Percentiles rank a stretch among this genome's conserved stretches.
These are phyloP conservation scores for Pecten maximus DNA, from an alignment of 2,888 invertebrate genomes.

Conservation along the genomic window DNA sequence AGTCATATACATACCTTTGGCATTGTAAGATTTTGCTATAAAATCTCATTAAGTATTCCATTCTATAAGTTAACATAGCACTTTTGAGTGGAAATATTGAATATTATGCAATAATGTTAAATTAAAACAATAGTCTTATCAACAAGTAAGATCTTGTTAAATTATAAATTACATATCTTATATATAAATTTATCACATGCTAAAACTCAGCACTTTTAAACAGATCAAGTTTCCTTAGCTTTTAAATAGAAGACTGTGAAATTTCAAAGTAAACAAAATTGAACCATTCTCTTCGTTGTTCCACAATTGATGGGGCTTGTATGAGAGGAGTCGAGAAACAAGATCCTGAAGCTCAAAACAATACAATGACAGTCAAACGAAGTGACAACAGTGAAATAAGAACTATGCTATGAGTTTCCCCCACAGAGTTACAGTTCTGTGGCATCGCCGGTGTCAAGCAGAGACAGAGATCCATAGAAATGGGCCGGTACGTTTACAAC, in stretches of 20 bases:
- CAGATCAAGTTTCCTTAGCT: background rate
- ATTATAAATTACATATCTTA: conserved; percentile 13
- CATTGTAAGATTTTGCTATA: background rate
- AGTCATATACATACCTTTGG: background rate
- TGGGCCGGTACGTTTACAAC: conserved; percentile 63
- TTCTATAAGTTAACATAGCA: conserved; percentile 16
- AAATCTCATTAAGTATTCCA: background rate
- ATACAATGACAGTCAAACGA: background rate
- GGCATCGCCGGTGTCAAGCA: conserved; percentile 47
- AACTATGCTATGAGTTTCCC: background rate
- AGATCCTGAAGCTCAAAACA: background rate
- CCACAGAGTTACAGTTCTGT: conserved; percentile 52
- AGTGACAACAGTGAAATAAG: background rate
- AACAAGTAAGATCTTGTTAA: background rate
- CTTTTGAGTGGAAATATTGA: conserved; percentile 31
- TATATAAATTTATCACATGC: background rate
- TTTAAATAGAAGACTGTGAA: background rate
- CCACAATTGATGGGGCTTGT: background rate
- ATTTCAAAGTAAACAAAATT: background rate
- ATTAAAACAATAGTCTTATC: background rate
- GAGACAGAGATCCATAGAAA: conserved; percentile 63
- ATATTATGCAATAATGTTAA: conserved; percentile 29
- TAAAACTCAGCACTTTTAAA: background rate
- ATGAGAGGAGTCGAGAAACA: background rate
- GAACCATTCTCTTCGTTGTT: conserved; percentile 1